Conservation (phyloP, 2,113 vertebrate genomes). For the Sander lucioperca region DNA sequence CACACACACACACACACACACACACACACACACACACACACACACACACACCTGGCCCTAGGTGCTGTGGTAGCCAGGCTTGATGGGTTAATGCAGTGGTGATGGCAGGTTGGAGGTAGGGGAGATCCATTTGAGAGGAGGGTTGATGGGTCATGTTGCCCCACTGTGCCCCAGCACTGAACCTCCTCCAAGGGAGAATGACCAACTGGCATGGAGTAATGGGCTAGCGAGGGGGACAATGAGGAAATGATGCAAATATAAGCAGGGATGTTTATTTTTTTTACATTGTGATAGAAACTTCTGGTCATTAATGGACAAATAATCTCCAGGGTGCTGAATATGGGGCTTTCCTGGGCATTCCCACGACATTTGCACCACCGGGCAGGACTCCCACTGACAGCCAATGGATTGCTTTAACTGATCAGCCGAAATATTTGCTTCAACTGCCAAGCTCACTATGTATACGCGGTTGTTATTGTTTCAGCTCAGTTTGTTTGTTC, state of each 20-base stretch:
- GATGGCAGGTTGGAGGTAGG: too few relatives aligned
- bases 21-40: constrained; percentile 13
- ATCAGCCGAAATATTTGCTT: too few relatives aligned
- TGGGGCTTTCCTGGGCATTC: too few relatives aligned
- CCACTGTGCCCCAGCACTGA: too few relatives aligned
- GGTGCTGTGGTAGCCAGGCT: too few relatives aligned
- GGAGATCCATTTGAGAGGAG: too few relatives aligned
- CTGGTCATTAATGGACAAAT: neutral
- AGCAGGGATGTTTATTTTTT: neutral
- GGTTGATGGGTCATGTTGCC: too few relatives aligned
- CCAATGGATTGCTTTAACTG: too few relatives aligned
- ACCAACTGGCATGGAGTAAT: constrained; percentile 8
- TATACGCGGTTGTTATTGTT: too few relatives aligned
- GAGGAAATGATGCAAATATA: constrained; percentile 19
- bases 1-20: constrained; percentile 2
- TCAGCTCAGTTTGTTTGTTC: too few relatives aligned
- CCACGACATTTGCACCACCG: neutral
- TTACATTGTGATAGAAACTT: neutral
- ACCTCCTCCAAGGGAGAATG: too few relatives aligned
- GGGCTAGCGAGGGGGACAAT: constrained; percentile 9
- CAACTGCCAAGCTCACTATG: neutral
- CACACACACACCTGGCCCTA: neutral
- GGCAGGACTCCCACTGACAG: neutral
- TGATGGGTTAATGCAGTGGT: too few relatives aligned
- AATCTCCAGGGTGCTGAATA: constrained; percentile 7